Evolutionary conservation across 2,113 vertebrate genomes (phyloP).

Genomic region (Platysternon megacephalum): DNA sequence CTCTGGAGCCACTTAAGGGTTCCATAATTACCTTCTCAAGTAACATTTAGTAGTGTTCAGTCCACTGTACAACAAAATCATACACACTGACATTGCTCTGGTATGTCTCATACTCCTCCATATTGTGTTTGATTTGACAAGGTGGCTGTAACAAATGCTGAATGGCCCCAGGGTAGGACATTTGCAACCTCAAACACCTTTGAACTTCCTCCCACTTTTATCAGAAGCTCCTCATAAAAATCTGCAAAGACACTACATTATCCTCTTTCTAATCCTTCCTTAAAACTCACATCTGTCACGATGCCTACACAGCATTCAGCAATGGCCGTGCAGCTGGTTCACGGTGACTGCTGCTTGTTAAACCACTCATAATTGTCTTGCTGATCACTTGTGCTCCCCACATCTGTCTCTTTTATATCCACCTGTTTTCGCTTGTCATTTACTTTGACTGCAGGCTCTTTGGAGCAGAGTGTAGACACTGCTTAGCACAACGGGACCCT

Average conservation of each 20-base stretch:
- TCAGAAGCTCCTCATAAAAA: not conserved
- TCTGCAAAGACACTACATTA: not conserved
- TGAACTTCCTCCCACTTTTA: not conserved
- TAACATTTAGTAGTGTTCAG: not conserved
- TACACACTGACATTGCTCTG: not conserved
- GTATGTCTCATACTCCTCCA: not conserved
- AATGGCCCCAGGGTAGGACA: not conserved
- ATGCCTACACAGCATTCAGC: not conserved
- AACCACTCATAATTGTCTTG: not conserved
- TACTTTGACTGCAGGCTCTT: not conserved
- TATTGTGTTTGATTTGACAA: not conserved
- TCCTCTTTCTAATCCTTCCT: not conserved
- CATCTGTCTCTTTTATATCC: not conserved
- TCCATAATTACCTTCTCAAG: not conserved
- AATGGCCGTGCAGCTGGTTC: not conserved
- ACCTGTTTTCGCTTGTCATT: not conserved
- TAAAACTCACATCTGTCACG: not conserved
- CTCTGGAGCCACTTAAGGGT: not conserved
- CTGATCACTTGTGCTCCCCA: not conserved
- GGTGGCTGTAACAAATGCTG: not conserved
- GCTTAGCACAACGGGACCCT: not conserved
- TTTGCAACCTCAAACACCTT: not conserved
- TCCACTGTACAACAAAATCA: not conserved
- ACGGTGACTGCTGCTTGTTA: slow-evolving; percentile 35
- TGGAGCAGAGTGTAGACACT: not conserved